Evolutionary conservation across 2,797 vertebrate species (phyloP), one percentile per base, ranked within the genome.

Genomic region (Poeciliopsis paucimaculata): DNA sequence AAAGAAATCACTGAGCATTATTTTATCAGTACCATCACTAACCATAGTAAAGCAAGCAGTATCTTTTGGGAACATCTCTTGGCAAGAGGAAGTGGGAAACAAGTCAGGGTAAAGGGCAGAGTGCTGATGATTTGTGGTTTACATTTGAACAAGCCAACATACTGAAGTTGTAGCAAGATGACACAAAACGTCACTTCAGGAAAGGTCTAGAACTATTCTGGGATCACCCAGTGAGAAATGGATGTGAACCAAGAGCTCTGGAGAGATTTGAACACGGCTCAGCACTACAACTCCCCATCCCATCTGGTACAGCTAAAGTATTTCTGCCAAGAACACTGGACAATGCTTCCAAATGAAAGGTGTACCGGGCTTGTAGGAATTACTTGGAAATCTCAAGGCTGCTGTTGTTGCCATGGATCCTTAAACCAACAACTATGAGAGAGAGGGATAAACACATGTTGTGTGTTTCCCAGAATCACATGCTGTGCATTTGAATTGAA

Each of bases 271-370:
- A 73, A 68, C 20, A 39, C 23, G 12, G 39, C 31, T 57, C 60
- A n/a, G 45, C 28, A 72, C 20, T 57, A 45, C 43, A 28, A 10
- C 60, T 55, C 76, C 49, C n/a, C n/a, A 45, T 43, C 68, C 49
- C 68, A 55, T 55, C 68, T 72, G 68, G 68, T 11, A 10, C 4
- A 60, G 39, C 41, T 46, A 10, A 26, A 72, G 55, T 26, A 26
- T 57, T 78, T 34, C 39, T 72, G 68, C 68, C 77, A 60, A 78
- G 16, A 46, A 26, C 18, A 20, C 46, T 13, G 20, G 31, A 36
- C 73, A 5, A 16, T 4, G 55, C 43, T 49, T 73, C 71, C 34
- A 73, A 78, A 73, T 39, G 5, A 74, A 66, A 73, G 36, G 20
- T n/a, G 39, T 9, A 49, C 62, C 62, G 57, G 26, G 62, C 23